Evolutionary conservation across 2,113 vertebrate genomes (phyloP).

Genomic region (Paracanthobrama guichenoti): DNA sequence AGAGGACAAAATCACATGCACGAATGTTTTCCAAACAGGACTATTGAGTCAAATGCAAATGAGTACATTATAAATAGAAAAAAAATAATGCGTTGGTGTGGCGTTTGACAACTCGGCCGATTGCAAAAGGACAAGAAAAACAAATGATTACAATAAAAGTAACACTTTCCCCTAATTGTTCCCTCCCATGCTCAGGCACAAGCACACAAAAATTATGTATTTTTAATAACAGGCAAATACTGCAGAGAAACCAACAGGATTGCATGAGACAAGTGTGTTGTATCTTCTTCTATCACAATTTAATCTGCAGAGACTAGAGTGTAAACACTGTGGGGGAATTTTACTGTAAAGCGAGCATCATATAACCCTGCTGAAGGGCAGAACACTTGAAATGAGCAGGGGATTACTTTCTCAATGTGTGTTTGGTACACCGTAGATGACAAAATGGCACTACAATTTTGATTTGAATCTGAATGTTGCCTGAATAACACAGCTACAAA

Average conservation of each 20-base stretch:
- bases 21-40: slow-evolving; percentile 60
- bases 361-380: neutral
- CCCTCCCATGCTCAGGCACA: neutral
- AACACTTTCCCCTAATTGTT: neutral
- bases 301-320: neutral
- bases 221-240: neutral
- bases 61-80: slow-evolving; percentile 54
- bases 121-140: slow-evolving; percentile 52
- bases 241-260: neutral
- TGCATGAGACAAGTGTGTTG: neutral
- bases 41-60: slow-evolving; percentile 61
- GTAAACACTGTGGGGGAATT: neutral
- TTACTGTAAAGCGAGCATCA: neutral
- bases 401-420: neutral
- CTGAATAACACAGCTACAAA: neutral
- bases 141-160: slow-evolving; percentile 39
- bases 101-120: slow-evolving; percentile 22
- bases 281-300: neutral
- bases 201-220: neutral
- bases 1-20: slow-evolving; percentile 38
- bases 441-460: neutral
- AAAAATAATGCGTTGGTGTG: neutral
- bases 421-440: too few species aligned
- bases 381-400: neutral
- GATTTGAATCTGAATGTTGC: neutral